These are phyloP conservation scores for Marmota monax DNA, from an alignment of 2,113 vertebrate genomes.

Conservation along the genomic window DNA sequence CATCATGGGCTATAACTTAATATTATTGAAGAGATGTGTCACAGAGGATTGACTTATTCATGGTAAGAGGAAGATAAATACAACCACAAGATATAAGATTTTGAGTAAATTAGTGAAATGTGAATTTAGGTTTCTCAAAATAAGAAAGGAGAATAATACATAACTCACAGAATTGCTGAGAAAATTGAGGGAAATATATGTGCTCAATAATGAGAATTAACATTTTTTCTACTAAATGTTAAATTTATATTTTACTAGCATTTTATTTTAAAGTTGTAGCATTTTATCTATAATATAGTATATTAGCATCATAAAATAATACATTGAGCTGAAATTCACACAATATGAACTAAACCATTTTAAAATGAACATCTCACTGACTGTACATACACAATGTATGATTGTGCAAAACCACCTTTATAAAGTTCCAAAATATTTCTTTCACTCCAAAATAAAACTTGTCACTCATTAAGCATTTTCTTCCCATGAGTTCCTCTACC, in stretches of 20 bases:
- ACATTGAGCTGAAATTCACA: not conserved
- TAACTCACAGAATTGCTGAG: not conserved
- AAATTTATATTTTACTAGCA: not conserved
- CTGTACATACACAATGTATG: too few relatives aligned
- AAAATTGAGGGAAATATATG: not conserved
- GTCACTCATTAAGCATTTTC: not conserved
- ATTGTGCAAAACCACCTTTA: not conserved
- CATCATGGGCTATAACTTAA: not conserved
- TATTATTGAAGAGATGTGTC: not conserved
- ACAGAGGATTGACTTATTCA: not conserved
- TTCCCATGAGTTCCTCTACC: not conserved
- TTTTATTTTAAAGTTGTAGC: not conserved
- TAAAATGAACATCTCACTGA: not conserved
- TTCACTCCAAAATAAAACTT: not conserved
- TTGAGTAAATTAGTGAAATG: not conserved
- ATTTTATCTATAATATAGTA: not conserved
- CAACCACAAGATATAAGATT: not conserved
- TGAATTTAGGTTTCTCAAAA: not conserved
- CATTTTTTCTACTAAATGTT: not conserved
- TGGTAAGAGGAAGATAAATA: not conserved
- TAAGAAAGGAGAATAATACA: not conserved
- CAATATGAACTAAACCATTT: not conserved
- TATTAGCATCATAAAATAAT: not conserved
- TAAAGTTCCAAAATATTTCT: not conserved
- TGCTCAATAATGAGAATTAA: not conserved